A percentile compares a stretch with the other conserved stretches of the same genome.
Conservation (phyloP, 2,888 invertebrate genomes). For the Sclerodermus sp. region DNA sequence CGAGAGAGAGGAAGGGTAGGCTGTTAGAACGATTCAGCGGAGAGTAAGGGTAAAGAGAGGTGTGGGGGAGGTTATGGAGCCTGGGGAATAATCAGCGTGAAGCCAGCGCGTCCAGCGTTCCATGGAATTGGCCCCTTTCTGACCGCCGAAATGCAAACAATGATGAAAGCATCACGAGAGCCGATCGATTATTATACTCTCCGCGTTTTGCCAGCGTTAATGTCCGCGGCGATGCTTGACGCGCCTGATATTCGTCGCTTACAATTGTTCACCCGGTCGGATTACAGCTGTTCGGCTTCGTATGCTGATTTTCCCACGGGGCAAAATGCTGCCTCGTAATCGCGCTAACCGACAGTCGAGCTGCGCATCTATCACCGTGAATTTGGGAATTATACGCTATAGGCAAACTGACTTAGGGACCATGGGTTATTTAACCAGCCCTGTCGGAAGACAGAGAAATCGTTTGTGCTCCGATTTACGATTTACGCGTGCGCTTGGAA, state of each 20-base stretch:
- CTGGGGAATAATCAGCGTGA: constrained; percentile 40
- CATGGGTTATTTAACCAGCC: no score
- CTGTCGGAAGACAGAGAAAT: no score
- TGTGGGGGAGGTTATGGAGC: constrained; percentile 19
- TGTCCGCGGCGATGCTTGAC: constrained; percentile 29
- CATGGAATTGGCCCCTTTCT: constrained; percentile 33
- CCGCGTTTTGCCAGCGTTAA: constrained; percentile 25
- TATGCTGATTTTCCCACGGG: constrained; percentile 15
- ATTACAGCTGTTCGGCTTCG: constrained; percentile 2
- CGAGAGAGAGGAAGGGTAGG: no score
- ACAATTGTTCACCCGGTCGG: constrained; percentile 7
- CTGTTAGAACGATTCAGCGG: no score
- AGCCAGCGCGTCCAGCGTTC: constrained; percentile 24
- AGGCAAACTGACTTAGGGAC: no score
- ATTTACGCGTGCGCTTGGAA: no score
- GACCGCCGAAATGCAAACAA: constrained; percentile 40
- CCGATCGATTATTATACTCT: constrained; percentile 39
- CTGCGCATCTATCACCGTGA: neutral
- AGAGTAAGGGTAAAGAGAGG: no score
- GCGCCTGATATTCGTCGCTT: constrained; percentile 23
- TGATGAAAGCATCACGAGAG: constrained; percentile 35
- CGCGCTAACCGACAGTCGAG: neutral
- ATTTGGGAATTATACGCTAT: neutral
- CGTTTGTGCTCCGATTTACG: no score
- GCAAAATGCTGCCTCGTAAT: constrained; percentile 7